Percentiles rank a stretch among this genome's conserved stretches.
phyloP scores from a whole-genome alignment of 2,797 vertebrate species.

The Philypnodon macrostomus region DNA sequence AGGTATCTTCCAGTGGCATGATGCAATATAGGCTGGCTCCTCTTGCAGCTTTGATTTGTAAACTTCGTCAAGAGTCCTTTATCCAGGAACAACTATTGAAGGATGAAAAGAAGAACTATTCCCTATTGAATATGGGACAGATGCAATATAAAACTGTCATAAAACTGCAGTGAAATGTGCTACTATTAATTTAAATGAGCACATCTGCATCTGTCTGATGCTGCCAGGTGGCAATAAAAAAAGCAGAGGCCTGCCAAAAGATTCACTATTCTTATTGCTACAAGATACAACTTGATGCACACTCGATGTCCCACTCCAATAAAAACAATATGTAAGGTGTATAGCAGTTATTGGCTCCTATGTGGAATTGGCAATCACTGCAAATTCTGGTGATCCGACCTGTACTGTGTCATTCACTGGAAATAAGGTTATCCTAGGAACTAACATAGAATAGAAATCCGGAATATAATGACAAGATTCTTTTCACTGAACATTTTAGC shows the following conservation, averaged over 20 bases:
- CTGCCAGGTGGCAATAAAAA: not conserved
- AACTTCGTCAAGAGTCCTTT: no score
- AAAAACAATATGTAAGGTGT: no score
- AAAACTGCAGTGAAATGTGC: not conserved
- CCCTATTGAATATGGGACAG: not conserved
- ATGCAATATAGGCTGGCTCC: not conserved
- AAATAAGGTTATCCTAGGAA: no score
- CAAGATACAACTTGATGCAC: no score
- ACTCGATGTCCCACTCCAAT: no score
- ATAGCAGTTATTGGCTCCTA: no score
- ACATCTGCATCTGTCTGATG: slow-evolving; percentile 2
- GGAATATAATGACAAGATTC: slow-evolving; percentile 21
- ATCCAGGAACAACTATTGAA: not conserved
- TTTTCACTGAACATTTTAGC: slow-evolving; percentile 7
- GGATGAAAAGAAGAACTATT: not conserved
- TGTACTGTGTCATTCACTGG: not conserved
- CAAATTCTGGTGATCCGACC: not conserved
- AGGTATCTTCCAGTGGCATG: slow-evolving; percentile 10
- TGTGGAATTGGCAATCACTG: no score
- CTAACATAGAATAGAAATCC: slow-evolving; percentile 4
- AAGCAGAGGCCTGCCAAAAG: not conserved
- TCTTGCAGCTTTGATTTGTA: no score
- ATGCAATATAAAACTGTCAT: not conserved
- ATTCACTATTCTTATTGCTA: no score
- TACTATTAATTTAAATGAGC: slow-evolving; percentile 1